These are phyloP conservation scores for Trachelus troglodyta DNA, from an alignment of 2,888 invertebrate species.

Conservation along the genomic window DNA sequence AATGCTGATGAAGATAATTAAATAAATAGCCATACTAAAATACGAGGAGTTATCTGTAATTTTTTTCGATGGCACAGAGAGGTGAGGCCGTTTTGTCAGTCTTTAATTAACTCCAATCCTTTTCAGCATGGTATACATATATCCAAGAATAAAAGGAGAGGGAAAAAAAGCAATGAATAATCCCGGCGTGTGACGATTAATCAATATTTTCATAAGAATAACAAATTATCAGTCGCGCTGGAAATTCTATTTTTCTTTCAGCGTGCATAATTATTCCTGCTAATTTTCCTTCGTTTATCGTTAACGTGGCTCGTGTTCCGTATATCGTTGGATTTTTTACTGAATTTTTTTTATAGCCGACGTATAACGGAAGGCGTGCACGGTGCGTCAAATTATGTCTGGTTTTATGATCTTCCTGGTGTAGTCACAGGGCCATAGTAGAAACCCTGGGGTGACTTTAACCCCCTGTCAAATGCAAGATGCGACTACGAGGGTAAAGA, in stretches of 20 bases:
- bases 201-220: neutral
- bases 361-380: conserved; percentile 22
- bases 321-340: neutral
- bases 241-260: neutral
- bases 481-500: too few species aligned
- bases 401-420: conserved; percentile 41
- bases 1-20: conserved; percentile 12
- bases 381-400: conserved; percentile 44
- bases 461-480: neutral
- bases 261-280: too few species aligned
- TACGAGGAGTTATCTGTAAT: conserved; percentile 17
- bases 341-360: conserved; percentile 4
- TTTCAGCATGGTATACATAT: conserved; percentile 27
- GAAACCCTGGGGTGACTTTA: neutral
- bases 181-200: neutral
- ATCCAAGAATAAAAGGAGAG: conserved; percentile 30
- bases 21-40: conserved; percentile 18
- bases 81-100: conserved; percentile 15
- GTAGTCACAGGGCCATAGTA: neutral
- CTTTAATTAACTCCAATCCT: conserved; percentile 46
- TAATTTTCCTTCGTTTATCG: too few species aligned
- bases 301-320: too few species aligned
- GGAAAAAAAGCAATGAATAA: neutral
- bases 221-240: neutral
- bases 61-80: conserved; percentile 11